Evolutionary conservation across 2,113 vertebrate species (phyloP), one percentile per base, ranked within the genome.

Genomic region (Oxyura jamaicensis): DNA sequence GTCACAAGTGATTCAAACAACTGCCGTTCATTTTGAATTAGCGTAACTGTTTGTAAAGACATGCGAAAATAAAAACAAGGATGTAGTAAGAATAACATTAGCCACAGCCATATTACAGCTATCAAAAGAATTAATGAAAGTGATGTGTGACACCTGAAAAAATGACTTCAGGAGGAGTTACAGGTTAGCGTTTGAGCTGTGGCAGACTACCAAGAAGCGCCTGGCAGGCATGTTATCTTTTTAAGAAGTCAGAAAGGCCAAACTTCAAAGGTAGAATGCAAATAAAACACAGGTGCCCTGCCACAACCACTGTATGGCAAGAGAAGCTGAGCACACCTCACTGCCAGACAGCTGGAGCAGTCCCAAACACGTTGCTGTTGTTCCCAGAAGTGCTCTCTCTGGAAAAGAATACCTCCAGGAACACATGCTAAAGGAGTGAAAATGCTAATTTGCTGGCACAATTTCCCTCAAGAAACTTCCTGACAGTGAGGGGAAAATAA

Each of bases 381-480:
- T 93, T 97, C 94, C 55, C 97, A 97, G 78, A 88, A 98, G 85
- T 65, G 88, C 88, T 97, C 91, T 97, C 93, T 79, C 86, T 92
- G 94, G 95, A 97, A 97, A 93, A 95, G 52, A 89, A 63, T 59
- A 97, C 95, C 97, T 98, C 97, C 97, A 98, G 97, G 96, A 98
- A 98, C 59, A 74, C 85, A 59, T 96, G 91, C 93, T 91, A 93
- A 78, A 97, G 88, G 93, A 93, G 92, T 95, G 82, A 85, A 98
- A 98, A 97, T 96, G 96, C 69, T 97, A 98, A 98, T 97, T 53
- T 84, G 33, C 59, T 98, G 97, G 97, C 97, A 97, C 44, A 41
- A 56, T 92, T 91, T 87, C 80, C 88, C 62, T 85, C 86, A 93
- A 94, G 69, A 92, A 97, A 73, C 92, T 88, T 97, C 68, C 80